Evolutionary conservation across 2,113 vertebrate species (phyloP), one percentile per base, ranked within the genome.

Genomic region (Balaeniceps rex): DNA sequence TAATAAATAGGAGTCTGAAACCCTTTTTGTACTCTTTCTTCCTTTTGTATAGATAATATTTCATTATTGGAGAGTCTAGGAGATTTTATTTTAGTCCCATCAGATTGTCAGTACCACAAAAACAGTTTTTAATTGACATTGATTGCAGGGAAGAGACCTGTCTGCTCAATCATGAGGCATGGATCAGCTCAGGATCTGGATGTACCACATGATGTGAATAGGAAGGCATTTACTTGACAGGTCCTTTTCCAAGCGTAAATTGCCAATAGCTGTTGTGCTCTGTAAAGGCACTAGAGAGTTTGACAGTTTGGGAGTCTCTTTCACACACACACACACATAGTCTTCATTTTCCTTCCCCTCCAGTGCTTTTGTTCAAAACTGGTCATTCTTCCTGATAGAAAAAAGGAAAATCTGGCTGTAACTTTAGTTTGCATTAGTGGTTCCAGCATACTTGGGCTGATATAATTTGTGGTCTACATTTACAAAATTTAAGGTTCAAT

Each of bases 101-200:
- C 24, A 87, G 60, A 70, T 87, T 94, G 86, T 83, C 81, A 96
- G 42, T 26, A 86, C 33, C 54, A 93, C 82, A 97, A 96, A 96
- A 74, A 7, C 83, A 91, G n/a, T 65, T 96, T 97, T 91, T 97
- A 97, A 97, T 91, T 42, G 51, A 80, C 87, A 87, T 1, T 97
- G 95, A 97, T 97, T 97, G 80, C 52, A 70, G 47, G 19, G 61
- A 96, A 97, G 85, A 60, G 69, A 34, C 61, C 44, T 96, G 69
- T 74, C 69, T 96, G 47, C 65, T 96, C 95, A 81, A 84, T 96
- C 92, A 88, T 19, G 82, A 92, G n/a, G 77, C 75, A 74, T 36
- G 94, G 93, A 95, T 95, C 79, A 96, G 88, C 26, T 95, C 65
- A 90, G 89, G 68, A 49, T 96, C 83, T 83, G 44, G 78, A 85